A percentile compares a stretch with the other conserved stretches of the same genome.
Conservation (phyloP, 1,140 invertebrate species). For the Samia ricini region DNA sequence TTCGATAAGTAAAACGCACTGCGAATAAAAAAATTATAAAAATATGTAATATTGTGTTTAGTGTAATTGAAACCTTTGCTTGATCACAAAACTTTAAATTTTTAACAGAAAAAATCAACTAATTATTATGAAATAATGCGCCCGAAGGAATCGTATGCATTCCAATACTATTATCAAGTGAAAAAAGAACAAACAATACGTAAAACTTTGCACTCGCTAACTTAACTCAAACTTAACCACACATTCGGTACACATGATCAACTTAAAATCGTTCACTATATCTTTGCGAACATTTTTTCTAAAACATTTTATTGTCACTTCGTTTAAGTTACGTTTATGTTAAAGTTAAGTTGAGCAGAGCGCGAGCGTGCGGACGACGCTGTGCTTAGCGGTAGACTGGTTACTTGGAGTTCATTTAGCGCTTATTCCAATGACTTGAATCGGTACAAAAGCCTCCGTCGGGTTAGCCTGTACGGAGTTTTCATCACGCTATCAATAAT, state of each 20-base stretch:
- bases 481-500: background rate
- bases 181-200: slow-evolving; percentile 17
- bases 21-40: too few species aligned
- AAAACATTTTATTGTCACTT: slow-evolving; percentile 11
- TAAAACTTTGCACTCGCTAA: slow-evolving; percentile 18
- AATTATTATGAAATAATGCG: background rate
- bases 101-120: background rate
- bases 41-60: too few species aligned
- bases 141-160: slow-evolving; percentile 1
- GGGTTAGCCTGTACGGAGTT: background rate
- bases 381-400: slow-evolving; percentile 21
- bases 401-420: slow-evolving; percentile 22
- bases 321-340: slow-evolving; percentile 39
- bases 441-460: slow-evolving; percentile 2
- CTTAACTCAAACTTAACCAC: slow-evolving; percentile 11
- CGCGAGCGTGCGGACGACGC: slow-evolving; percentile 21
- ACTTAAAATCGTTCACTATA: slow-evolving; percentile 7
- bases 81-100: background rate
- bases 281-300: background rate
- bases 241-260: background rate
- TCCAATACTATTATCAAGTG: slow-evolving; percentile 13
- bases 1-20: too few species aligned
- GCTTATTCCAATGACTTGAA: slow-evolving; percentile 15
- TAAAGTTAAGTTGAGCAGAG: slow-evolving; percentile 16
- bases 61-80: background rate